A percentile compares a stretch with the other conserved stretches of the same genome.
Evolutionary conservation across 1,140 invertebrate genomes (phyloP).

Genomic region (Eciton burchellii): DNA sequence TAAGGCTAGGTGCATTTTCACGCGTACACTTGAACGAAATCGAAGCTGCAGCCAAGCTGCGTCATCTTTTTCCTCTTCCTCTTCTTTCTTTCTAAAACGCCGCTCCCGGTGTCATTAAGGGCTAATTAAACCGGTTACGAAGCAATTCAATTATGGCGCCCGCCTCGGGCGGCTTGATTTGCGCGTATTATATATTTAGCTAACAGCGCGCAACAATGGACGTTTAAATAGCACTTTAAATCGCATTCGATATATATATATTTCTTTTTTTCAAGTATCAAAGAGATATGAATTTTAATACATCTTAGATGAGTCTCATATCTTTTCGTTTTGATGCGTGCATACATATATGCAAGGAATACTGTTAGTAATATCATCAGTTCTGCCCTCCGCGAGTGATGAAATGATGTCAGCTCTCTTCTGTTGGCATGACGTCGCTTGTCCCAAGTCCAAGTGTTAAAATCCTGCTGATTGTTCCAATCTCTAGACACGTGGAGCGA

Average conservation of each 20-base stretch:
- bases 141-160: too few species aligned
- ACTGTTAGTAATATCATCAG: background rate
- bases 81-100: background rate
- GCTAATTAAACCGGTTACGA: background rate
- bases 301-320: too few species aligned
- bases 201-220: too few species aligned
- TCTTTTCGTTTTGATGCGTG: too few species aligned
- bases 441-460: background rate
- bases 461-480: background rate
- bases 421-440: background rate
- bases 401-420: background rate
- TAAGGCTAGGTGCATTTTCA: conserved; percentile 35
- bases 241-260: too few species aligned
- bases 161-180: too few species aligned
- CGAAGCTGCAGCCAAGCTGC: background rate
- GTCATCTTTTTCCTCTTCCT: background rate
- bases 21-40: conserved; percentile 19
- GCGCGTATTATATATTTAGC: too few species aligned
- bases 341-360: too few species aligned
- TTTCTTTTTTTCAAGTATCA: too few species aligned
- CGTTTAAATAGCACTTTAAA: too few species aligned
- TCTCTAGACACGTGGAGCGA: background rate
- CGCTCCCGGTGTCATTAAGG: background rate
- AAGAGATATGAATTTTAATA: too few species aligned
- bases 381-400: background rate